Conservation (phyloP, 2,888 invertebrate genomes). For the Dynastes grantii region DNA sequence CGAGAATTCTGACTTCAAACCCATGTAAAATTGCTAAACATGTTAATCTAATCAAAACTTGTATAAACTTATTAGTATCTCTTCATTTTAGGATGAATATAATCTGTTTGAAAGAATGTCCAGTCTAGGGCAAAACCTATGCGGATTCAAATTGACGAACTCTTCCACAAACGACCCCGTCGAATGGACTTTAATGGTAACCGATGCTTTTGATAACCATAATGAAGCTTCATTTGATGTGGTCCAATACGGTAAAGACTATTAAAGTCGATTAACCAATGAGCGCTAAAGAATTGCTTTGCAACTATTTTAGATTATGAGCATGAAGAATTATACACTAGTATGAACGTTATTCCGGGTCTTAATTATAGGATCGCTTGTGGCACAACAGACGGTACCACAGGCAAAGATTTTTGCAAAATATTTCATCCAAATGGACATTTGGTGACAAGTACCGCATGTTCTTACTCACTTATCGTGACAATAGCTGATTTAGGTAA, state of each 20-base stretch:
- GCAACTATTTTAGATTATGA: background rate
- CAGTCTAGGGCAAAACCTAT: slow-evolving; percentile 18
- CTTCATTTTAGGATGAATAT: background rate
- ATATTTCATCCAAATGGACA: slow-evolving; percentile 10
- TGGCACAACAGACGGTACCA: background rate
- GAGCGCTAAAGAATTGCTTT: no score
- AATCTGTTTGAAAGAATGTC: background rate
- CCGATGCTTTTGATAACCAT: background rate
- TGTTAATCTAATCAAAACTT: no score
- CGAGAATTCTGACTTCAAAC: background rate
- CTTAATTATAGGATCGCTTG: background rate
- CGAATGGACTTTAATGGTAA: background rate
- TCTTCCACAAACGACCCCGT: background rate
- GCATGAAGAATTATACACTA: background rate
- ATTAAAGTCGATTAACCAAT: background rate
- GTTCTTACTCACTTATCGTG: background rate
- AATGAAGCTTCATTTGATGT: slow-evolving; percentile 4
- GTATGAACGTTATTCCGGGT: background rate
- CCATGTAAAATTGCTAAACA: background rate
- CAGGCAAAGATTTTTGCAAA: background rate
- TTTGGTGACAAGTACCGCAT: background rate
- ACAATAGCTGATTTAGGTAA: slow-evolving; percentile 15
- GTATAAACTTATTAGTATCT: background rate
- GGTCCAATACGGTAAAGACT: background rate
- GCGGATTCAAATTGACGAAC: slow-evolving; percentile 19